Evolutionary conservation across 2,797 vertebrate species (phyloP), one percentile per base, ranked within the genome.

Genomic region (Schizothorax lantsangensis): DNA sequence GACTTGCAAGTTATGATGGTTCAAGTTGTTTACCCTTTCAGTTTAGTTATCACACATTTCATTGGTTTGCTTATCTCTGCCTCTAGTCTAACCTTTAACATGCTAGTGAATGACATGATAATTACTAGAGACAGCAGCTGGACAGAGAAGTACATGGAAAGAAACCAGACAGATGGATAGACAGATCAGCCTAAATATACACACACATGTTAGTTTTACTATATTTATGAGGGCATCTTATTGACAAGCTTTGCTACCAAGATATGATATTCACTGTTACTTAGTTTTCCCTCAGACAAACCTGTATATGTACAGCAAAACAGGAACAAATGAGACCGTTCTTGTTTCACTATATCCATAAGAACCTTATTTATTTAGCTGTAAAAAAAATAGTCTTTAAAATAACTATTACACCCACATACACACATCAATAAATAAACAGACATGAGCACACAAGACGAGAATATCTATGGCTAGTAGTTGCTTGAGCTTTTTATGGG

Each of bases 171-270:
- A 92, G 89, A 92, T 92, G 90, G 91, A 93, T 85, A 87, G 90
- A 87, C 93, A 88, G 91, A 93, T 93, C 92, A 91, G 90, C 90
- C 94, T 95, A 94, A 95, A 94, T 94, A 92, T 94, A 95, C 92
- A 91, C 90, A 91, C 84, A 68, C 30, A 59, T 36, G 80, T 71
- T 81, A 36, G 64, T 81, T 81, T 69, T 49, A 49, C 26, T 81
- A 71, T 71, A 47, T 66, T 52, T 81, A 33, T 69, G 64, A 23
- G 26, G 26, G 62, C 43, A 49, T 59, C 64, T 71, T 83, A 77
- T 83, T 81, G 80, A 49, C 79, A 49, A 30, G 12, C 9, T 81
- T 21, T 38, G 45, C 30, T 75, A 33, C 15, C 30, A 52, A 8
- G 14, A 66, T 66, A 54, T 78, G 6, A 68, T 68, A 47, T 66